phyloP scores from a whole-genome alignment of 2,888 invertebrate species.

The Calephelis perditalis region DNA sequence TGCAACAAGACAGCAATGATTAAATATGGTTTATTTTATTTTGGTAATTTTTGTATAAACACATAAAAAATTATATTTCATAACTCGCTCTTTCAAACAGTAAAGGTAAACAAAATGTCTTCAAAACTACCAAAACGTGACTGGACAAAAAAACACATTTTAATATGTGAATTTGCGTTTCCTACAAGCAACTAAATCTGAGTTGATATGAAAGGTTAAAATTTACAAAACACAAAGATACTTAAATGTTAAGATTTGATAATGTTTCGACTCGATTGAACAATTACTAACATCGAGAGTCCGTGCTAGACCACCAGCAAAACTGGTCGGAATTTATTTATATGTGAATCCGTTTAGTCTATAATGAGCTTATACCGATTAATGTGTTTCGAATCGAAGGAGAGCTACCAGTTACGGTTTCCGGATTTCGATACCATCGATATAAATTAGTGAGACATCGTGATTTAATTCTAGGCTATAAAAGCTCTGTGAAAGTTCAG shows the following conservation, averaged over 20 bases:
- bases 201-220: not conserved
- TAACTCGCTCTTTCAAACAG: too few relatives aligned
- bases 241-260: not conserved
- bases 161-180: too few relatives aligned
- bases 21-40: too few relatives aligned
- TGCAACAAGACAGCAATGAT: too few relatives aligned
- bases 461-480: not conserved
- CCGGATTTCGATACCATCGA: slow-evolving; percentile 8
- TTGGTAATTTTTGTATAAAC: too few relatives aligned
- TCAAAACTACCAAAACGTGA: too few relatives aligned
- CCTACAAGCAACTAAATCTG: not conserved
- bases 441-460: slow-evolving; percentile 12
- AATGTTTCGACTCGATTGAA: not conserved
- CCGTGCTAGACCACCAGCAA: slow-evolving; percentile 1
- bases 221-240: not conserved
- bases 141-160: too few relatives aligned
- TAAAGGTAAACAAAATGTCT: too few relatives aligned
- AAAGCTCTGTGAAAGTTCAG: not conserved
- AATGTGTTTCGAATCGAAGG: slow-evolving; percentile 8
- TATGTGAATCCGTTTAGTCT: slow-evolving; percentile 9
- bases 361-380: slow-evolving; percentile 10
- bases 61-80: too few relatives aligned
- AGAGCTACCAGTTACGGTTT: slow-evolving; percentile 12
- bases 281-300: not conserved
- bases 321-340: slow-evolving; percentile 8